These are phyloP conservation scores for Myopa testacea DNA, from an alignment of 2,888 invertebrate species.

Conservation along the genomic window DNA sequence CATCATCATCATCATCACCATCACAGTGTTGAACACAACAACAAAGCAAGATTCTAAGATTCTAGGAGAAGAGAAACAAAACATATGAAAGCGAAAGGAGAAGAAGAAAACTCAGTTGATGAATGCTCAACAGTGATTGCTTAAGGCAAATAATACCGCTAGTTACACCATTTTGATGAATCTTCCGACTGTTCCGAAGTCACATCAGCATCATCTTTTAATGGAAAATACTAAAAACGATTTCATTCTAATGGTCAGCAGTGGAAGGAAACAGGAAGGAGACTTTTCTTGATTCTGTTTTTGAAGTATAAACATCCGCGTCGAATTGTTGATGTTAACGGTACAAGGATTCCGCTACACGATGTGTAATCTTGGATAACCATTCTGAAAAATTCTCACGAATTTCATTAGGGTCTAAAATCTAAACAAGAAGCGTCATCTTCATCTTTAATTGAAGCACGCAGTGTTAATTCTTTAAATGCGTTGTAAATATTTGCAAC, in stretches of 20 bases:
- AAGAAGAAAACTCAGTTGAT: too few relatives aligned
- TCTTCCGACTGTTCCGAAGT: not conserved
- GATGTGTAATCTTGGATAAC: too few relatives aligned
- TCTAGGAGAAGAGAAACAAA: not conserved
- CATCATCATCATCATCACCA: not conserved
- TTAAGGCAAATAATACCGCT: not conserved
- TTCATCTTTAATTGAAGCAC: too few relatives aligned
- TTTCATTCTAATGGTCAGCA: not conserved
- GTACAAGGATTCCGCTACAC: too few relatives aligned
- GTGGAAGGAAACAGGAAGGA: too few relatives aligned
- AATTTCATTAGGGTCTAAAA: not conserved
- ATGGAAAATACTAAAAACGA: not conserved
- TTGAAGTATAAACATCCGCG: too few relatives aligned
- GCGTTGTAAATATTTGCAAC: conserved; percentile 15
- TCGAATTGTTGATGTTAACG: too few relatives aligned
- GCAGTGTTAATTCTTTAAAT: not conserved
- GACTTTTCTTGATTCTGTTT: too few relatives aligned
- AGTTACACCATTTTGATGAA: not conserved
- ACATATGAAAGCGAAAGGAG: not conserved
- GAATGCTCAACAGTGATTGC: not conserved
- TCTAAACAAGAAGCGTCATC: too few relatives aligned
- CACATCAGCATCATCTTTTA: not conserved
- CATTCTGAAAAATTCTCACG: conserved; percentile 2
- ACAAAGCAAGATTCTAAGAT: too few relatives aligned
- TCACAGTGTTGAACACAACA: not conserved